Percentiles rank a stretch among this genome's conserved stretches.
These are phyloP conservation scores for Boloria euphrosyne DNA, from an alignment of 2,888 invertebrate species.

Conservation along the genomic window DNA sequence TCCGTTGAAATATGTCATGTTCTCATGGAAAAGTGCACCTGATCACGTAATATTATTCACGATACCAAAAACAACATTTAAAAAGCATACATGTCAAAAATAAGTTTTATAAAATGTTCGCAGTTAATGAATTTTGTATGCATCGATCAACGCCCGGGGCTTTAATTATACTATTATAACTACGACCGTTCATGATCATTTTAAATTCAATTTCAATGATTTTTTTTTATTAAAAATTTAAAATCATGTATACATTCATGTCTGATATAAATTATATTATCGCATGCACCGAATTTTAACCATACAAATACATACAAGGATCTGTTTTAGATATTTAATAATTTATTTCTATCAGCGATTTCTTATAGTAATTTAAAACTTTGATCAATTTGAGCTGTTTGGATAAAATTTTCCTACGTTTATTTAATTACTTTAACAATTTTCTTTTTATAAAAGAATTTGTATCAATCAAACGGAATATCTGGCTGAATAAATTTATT, in stretches of 20 bases:
- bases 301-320: no score
- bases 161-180: conserved; percentile 3
- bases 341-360: no score
- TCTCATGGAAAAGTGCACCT: neutral
- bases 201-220: neutral
- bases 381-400: no score
- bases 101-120: neutral
- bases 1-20: neutral
- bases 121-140: conserved; percentile 5
- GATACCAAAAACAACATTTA: neutral
- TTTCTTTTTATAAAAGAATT: neutral
- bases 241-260: neutral
- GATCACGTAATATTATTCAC: neutral
- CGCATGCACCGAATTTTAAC: no score
- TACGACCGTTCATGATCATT: neutral
- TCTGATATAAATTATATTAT: no score
- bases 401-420: no score
- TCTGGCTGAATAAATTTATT: neutral
- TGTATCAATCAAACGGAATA: neutral
- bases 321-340: no score
- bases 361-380: no score
- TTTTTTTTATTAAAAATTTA: conserved; percentile 1
- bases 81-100: neutral
- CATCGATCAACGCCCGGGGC: conserved; percentile 10
- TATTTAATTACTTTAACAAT: no score